phyloP scores from a whole-genome alignment of 1,140 invertebrate species.

The Leptinotarsa texana region DNA sequence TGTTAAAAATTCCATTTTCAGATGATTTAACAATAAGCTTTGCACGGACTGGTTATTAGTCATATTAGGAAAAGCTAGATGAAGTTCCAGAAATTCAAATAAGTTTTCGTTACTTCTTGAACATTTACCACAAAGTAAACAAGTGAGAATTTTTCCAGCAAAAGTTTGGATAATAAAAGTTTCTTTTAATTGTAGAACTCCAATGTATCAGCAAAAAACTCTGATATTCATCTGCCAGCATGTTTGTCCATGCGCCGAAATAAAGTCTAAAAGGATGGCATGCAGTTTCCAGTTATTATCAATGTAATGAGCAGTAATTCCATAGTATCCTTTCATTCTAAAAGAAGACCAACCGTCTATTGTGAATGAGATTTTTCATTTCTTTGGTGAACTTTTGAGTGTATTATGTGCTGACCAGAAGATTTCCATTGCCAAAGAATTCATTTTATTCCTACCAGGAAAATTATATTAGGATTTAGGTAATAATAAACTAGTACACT shows the following conservation, averaged over 20 bases:
- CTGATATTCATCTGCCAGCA: conserved; percentile 15
- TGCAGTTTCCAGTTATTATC: conserved; percentile 30
- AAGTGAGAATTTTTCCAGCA: too few relatives aligned
- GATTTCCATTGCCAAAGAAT: conserved; percentile 18
- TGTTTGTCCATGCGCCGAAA: conserved; percentile 7
- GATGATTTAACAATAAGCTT: too few relatives aligned
- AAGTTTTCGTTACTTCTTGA: too few relatives aligned
- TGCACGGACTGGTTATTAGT: too few relatives aligned
- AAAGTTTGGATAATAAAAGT: too few relatives aligned
- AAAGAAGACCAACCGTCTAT: conserved; percentile 25
- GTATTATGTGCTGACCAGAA: conserved; percentile 14
- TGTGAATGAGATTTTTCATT: conserved; percentile 24
- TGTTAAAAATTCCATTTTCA: too few relatives aligned
- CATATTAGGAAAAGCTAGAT: too few relatives aligned
- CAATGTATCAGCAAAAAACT: conserved; percentile 8
- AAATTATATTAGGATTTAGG: too few relatives aligned
- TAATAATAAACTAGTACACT: too few relatives aligned
- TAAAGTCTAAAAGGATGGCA: conserved; percentile 17
- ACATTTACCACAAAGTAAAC: too few relatives aligned
- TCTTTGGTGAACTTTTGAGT: conserved; percentile 11
- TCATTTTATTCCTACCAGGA: too few relatives aligned
- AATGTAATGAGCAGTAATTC: conserved; percentile 31
- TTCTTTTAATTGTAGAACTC: conserved; percentile 1
- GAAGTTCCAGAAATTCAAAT: too few relatives aligned
- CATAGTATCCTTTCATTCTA: conserved; percentile 29